Conservation (phyloP, 2,113 vertebrate genomes). For the Physeter macrocephalus region DNA sequence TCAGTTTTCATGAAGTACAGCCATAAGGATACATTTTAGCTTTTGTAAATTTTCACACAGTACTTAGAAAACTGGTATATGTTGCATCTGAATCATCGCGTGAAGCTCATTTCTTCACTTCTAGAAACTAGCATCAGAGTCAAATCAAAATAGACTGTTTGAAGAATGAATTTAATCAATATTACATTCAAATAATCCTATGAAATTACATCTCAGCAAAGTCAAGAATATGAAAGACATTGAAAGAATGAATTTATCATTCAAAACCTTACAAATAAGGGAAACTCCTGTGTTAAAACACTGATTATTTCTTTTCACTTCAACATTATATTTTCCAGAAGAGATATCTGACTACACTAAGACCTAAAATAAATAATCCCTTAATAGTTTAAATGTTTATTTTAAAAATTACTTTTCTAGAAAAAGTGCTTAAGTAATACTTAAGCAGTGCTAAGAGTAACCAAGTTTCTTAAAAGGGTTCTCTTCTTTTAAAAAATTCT, state of each 20-base stretch:
- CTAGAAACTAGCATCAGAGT: neutral
- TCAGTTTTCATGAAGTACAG: neutral
- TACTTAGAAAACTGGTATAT: neutral
- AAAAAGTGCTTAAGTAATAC: neutral
- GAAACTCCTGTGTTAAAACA: neutral
- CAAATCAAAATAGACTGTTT: neutral
- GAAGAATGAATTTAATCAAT: neutral
- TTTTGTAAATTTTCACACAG: neutral
- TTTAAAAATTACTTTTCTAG: neutral
- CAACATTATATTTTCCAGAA: constrained; percentile 14
- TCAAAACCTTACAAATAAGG: neutral
- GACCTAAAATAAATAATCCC: neutral
- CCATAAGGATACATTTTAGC: neutral
- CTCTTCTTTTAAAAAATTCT: neutral
- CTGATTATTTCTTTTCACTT: neutral
- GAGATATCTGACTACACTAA: neutral
- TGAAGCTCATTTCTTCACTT: neutral
- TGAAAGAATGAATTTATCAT: neutral
- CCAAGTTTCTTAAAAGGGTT: neutral
- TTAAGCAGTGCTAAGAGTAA: neutral
- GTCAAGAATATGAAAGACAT: constrained; percentile 5
- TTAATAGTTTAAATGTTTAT: neutral
- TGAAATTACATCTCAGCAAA: neutral
- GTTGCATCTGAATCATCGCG: neutral
- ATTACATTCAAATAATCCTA: neutral